Conservation (phyloP, 2,113 vertebrate species). For the Corvus hawaiiensis region DNA sequence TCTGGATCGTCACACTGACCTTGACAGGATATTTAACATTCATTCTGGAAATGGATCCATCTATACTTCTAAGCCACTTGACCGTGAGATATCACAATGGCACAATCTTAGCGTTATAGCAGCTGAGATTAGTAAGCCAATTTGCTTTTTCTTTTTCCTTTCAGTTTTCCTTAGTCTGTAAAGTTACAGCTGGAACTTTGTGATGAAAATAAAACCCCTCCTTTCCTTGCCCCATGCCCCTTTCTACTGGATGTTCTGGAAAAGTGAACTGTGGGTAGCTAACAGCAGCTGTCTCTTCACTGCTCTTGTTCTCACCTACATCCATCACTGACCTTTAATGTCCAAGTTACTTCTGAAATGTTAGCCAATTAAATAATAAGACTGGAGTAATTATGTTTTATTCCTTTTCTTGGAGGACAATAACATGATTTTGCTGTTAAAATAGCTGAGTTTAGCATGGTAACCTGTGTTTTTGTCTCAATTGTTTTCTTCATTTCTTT, state of each 20-base stretch:
- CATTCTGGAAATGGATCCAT: conserved; percentile 82
- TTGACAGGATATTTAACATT: conserved; percentile 83
- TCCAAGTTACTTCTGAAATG: not conserved
- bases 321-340: not conserved
- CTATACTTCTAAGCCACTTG: conserved; percentile 79
- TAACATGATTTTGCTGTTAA: not conserved
- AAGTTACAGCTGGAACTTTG: not conserved
- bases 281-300: not conserved
- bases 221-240: not conserved
- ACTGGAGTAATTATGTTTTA: not conserved
- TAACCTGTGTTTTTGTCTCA: not conserved
- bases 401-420: not conserved
- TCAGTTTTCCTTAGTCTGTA: not conserved
- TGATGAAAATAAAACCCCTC: not conserved
- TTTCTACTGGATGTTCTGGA: not conserved
- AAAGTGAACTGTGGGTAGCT: not conserved
- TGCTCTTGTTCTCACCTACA: not conserved
- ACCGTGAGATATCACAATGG: conserved; percentile 81
- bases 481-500: not conserved
- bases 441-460: not conserved
- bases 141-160: not conserved
- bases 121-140: conserved; percentile 79
- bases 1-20: conserved; percentile 81
- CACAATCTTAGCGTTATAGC: conserved; percentile 83
- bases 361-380: not conserved